Evolutionary conservation across 2,797 vertebrate species (phyloP).

Genomic region (Pseudopleuronectes americanus): DNA sequence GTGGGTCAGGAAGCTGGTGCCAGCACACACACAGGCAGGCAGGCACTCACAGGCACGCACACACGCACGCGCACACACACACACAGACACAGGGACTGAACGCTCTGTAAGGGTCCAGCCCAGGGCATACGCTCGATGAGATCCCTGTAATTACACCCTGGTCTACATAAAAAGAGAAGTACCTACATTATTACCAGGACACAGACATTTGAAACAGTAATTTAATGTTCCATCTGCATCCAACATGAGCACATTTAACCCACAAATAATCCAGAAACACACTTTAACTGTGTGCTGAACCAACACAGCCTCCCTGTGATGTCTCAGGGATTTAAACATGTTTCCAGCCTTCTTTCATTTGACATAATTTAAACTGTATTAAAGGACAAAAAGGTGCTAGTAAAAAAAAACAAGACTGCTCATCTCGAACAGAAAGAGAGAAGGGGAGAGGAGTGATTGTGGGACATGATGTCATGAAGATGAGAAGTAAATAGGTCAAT

Average conservation of each 20-base stretch:
- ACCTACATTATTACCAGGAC: slow-evolving; percentile 19
- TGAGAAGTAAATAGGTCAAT: background rate
- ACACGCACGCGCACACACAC: slow-evolving; percentile 22
- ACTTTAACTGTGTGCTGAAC: background rate
- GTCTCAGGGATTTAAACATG: too few relatives aligned
- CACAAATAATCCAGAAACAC: background rate
- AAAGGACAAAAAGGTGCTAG: too few relatives aligned
- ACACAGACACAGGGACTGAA: slow-evolving; percentile 8
- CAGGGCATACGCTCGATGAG: slow-evolving; percentile 52
- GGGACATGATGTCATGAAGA: background rate
- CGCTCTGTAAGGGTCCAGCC: slow-evolving; percentile 39
- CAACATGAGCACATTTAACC: background rate
- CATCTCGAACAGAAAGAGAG: background rate
- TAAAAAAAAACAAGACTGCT: too few relatives aligned
- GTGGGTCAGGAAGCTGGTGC: slow-evolving; percentile 70
- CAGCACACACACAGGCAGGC: slow-evolving; percentile 21
- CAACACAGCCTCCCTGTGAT: background rate
- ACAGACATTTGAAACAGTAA: background rate
- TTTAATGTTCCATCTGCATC: slow-evolving; percentile 14
- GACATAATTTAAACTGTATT: too few relatives aligned
- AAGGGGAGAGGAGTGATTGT: background rate
- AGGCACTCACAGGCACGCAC: slow-evolving; percentile 9
- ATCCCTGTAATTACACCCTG: slow-evolving; percentile 61
- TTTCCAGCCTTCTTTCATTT: too few relatives aligned
- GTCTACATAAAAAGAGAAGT: slow-evolving; percentile 51